Evolutionary conservation across 35 echinoderm and acorn worm genomes (phyloP).

Genomic region (Heliocidaris erythrogramma): DNA sequence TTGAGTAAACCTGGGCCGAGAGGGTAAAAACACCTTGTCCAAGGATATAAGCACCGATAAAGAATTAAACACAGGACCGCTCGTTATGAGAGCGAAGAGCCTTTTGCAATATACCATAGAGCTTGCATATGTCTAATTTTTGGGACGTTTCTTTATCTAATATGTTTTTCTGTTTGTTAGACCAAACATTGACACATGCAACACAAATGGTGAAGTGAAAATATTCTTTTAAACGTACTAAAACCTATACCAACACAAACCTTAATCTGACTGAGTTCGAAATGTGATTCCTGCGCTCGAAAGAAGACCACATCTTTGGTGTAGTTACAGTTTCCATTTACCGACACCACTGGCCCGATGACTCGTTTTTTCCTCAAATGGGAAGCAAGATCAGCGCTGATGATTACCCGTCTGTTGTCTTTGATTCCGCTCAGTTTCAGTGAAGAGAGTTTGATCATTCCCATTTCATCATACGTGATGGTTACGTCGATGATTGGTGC

Average conservation of each 20-base stretch:
- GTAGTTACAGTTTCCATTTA: neutral
- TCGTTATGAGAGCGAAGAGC: no score
- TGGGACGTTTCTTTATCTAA: no score
- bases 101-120: no score
- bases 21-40: no score
- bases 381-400: neutral
- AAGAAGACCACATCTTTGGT: constrained; percentile 16
- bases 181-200: no score
- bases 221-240: no score
- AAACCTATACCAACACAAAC: neutral
- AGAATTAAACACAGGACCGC: no score
- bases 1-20: no score
- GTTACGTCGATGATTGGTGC: neutral
- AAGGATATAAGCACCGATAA: no score
- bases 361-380: neutral
- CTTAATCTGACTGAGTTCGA: constrained; percentile 26
- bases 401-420: neutral
- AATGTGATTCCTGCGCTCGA: neutral
- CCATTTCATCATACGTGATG: neutral
- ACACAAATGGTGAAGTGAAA: no score
- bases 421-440: neutral
- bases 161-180: no score
- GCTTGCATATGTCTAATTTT: no score
- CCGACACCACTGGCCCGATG: neutral
- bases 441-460: neutral